Percentiles rank a stretch among this genome's conserved stretches.
Evolutionary conservation across 2,113 vertebrate species (phyloP).

Genomic region (Nesoenas mayeri): DNA sequence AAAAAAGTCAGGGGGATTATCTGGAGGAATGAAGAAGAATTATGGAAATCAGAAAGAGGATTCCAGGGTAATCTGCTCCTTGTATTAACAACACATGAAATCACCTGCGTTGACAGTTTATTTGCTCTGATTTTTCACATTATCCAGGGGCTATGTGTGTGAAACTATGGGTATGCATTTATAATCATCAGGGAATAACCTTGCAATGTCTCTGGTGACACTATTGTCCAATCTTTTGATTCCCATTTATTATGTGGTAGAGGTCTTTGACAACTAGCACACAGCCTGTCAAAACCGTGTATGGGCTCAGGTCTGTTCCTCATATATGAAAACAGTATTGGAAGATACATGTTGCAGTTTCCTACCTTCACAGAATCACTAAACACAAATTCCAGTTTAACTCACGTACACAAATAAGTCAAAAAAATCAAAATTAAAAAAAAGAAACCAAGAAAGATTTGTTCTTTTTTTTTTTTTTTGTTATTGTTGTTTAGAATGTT

Average conservation of each 20-base stretch:
- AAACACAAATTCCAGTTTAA: background rate
- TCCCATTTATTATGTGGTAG: background rate
- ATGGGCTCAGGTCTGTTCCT: background rate
- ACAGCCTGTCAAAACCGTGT: background rate
- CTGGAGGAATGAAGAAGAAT: background rate
- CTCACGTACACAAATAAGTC: accelerated
- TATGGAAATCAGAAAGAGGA: background rate
- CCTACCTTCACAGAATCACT: background rate
- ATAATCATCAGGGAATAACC: background rate
- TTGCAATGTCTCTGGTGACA: background rate
- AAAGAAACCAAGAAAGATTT: background rate
- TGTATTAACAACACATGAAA: background rate
- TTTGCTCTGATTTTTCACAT: background rate
- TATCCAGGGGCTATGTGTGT: background rate
- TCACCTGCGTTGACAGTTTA: background rate
- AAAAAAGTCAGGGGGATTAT: background rate
- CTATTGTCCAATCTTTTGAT: background rate
- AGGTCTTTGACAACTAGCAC: background rate
- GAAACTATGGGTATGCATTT: background rate
- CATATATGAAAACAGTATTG: background rate
- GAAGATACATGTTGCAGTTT: background rate
- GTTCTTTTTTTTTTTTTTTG: too few relatives aligned
- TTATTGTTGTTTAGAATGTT: background rate
- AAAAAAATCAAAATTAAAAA: background rate
- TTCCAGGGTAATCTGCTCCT: background rate